Evolutionary conservation across 2,888 invertebrate species (phyloP), one percentile per base, ranked within the genome.

Genomic region (Perizoma affinitatum): DNA sequence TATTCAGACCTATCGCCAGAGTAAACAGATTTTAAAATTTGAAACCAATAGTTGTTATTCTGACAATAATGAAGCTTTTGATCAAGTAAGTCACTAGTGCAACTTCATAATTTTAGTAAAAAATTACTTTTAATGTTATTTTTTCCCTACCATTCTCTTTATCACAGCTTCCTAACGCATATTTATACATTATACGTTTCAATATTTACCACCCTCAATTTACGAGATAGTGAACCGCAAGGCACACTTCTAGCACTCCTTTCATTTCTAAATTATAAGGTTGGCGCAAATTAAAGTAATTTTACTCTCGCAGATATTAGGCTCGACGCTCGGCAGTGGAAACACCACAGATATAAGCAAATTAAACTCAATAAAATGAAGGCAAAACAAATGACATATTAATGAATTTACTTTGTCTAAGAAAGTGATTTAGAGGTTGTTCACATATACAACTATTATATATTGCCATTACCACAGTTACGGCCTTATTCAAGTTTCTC

Each of bases 151-250:
- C 64, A 66, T 68, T 75, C 69, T 68, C 70, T 76, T 77, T 88
- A 90, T 90, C 88, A 89, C 89, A 89, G 86, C 82, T 74, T 79
- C 80, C 81, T 79, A 83, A 75, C 73, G 68, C 74, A 49, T 22
- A 75, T 72, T 75, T 68, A 51, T 58, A 71, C 70, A 68, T 71
- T 76, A 73, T 69, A 77, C 77, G 69, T 66, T 72, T 72, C 68
- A 68, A 76, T 66, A 75, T 76, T 75, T 69, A 74, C 75, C 66
- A 69, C 68, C 66, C 66, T 69, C 70, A 68, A 69, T 66, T 69
- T 71, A 68, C 64, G 70, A 64, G 66, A 70, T 61, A 77, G 87
- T 79, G 84, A 83, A 66, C 77, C 83, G 8, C 84, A 87, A 86
- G 88, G 88, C 85, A 87, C 86, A 77, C 80, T 75, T 66, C 69